A percentile compares a stretch with the other conserved stretches of the same genome.
Conservation (phyloP, 2,888 invertebrate genomes). For the Parnassius mnemosyne region DNA sequence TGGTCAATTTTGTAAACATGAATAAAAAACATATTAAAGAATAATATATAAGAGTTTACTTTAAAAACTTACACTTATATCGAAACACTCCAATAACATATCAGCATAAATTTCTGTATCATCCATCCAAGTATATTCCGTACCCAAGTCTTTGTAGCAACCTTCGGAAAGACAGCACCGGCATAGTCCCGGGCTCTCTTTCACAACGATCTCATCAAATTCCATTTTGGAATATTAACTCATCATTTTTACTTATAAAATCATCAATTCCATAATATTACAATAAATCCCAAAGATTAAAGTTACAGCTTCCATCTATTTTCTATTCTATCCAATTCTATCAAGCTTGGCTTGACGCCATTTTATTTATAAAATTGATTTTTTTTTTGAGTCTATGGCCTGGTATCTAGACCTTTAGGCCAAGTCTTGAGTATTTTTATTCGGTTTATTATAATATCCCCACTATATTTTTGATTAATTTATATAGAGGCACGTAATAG, state of each 20-base stretch:
- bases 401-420: no score
- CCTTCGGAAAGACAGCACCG: constrained; percentile 75
- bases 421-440: no score
- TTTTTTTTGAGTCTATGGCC: no score
- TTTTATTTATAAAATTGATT: constrained; percentile 28
- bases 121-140: constrained; percentile 71
- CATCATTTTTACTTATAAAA: constrained; percentile 30
- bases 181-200: constrained; percentile 72
- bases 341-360: constrained; percentile 29
- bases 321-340: not conserved
- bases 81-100: constrained; percentile 73
- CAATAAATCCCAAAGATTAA: not conserved
- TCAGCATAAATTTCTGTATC: constrained; percentile 74
- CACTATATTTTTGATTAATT: no score
- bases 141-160: constrained; percentile 68
- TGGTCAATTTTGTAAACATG: no score
- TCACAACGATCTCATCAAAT: constrained; percentile 66
- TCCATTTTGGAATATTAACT: constrained; percentile 54
- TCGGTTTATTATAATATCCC: no score
- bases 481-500: no score
- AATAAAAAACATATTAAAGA: no score
- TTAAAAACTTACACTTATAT: constrained; percentile 64
- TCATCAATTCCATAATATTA: not conserved
- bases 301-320: not conserved
- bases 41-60: no score